Evolutionary conservation across 2,797 vertebrate species (phyloP).

Genomic region (Smutsia temminckii): DNA sequence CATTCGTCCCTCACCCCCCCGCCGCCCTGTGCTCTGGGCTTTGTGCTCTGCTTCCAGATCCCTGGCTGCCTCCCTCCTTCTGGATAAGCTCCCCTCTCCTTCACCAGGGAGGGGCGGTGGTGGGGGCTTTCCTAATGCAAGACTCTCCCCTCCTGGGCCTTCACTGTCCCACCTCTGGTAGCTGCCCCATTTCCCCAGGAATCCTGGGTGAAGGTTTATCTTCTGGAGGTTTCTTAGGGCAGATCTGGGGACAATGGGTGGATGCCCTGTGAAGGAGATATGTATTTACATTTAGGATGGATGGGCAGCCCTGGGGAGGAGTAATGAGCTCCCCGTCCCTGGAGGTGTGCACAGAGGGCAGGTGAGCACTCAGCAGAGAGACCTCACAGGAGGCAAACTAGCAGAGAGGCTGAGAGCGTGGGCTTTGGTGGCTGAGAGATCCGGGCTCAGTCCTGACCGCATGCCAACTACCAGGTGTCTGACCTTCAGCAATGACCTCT

Average conservation of each 20-base stretch:
- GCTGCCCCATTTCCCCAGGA: no score
- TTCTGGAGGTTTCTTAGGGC: background rate
- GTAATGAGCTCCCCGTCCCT: background rate
- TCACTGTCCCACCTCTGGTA: fast-evolving
- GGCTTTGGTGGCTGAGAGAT: background rate
- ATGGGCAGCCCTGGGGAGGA: background rate
- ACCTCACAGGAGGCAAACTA: no score
- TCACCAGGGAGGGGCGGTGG: background rate
- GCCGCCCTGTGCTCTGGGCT: no score
- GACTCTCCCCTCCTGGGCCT: background rate
- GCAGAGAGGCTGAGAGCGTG: no score
- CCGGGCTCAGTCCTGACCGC: fast-evolving
- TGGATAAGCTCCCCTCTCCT: background rate
- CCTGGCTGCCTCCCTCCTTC: background rate
- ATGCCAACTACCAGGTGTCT: background rate
- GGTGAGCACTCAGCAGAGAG: no score
- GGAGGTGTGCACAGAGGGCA: no score
- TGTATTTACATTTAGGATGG: background rate
- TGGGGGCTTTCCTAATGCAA: background rate
- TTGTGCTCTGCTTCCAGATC: background rate
- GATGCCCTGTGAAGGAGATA: background rate
- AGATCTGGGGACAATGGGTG: background rate
- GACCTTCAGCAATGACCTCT: background rate
- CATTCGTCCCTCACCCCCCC: fast-evolving
- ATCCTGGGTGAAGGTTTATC: background rate